phyloP scores from a whole-genome alignment of 2,113 vertebrate species.

The Meles meles region DNA sequence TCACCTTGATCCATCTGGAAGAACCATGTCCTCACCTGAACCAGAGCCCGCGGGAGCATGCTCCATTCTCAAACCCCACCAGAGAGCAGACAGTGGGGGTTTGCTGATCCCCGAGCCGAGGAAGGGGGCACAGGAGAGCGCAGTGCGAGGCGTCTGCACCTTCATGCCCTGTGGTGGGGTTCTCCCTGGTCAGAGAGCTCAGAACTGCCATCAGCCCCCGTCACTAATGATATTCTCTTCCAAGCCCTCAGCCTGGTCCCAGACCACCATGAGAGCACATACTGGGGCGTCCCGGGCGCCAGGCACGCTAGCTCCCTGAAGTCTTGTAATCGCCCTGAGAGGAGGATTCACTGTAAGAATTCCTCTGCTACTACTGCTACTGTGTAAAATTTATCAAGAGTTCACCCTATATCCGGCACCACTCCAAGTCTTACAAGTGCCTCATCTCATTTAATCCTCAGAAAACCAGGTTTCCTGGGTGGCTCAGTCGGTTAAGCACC shows the following conservation, averaged over 20 bases:
- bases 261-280: rapidly evolving
- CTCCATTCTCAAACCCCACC: not conserved
- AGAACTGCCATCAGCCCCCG: not conserved
- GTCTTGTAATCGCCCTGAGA: not conserved
- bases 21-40: rapidly evolving
- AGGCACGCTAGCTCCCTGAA: not conserved
- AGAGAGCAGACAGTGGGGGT: rapidly evolving
- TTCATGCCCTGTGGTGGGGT: rapidly evolving
- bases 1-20: not conserved
- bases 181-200: not conserved
- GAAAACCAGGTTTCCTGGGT: not conserved
- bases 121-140: rapidly evolving
- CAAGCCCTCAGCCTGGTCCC: not conserved
- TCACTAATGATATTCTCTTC: rapidly evolving
- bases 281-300: rapidly evolving
- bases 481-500: not conserved
- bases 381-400: not conserved
- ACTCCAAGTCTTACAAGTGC: not conserved
- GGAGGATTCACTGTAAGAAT: not conserved
- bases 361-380: not conserved
- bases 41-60: rapidly evolving
- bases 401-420: too few relatives aligned
- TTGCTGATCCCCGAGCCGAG: not conserved
- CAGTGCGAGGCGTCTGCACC: rapidly evolving
- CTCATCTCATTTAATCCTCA: not conserved